Evolutionary conservation across 30 jellyfish, hydroid and myxozoan genomes (phyloP).

Genomic region (Hydractinia symbiolongicarpus): DNA sequence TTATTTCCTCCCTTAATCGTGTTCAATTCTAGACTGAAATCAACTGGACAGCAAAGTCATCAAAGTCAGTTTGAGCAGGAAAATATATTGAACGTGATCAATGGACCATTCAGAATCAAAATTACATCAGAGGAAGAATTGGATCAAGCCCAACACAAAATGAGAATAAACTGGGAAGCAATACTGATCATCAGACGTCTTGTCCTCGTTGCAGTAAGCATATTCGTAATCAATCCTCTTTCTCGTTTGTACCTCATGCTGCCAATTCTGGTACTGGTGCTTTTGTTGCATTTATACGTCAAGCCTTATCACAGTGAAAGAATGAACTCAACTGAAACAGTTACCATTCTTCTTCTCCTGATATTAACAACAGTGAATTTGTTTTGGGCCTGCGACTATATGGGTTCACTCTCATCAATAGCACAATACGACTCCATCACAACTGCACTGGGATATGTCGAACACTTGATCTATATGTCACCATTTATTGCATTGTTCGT

Average conservation of each 20-base stretch:
- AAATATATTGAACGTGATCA: background rate
- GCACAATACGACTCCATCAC: background rate
- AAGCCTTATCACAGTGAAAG: conserved; percentile 2
- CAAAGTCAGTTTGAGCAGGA: background rate
- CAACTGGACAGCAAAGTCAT: background rate
- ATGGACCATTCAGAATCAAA: background rate
- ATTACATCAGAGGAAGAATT: background rate
- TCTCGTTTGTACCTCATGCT: background rate
- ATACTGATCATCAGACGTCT: background rate
- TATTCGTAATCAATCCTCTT: conserved; percentile 4
- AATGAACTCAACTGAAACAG: background rate
- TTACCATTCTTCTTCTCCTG: background rate
- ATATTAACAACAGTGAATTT: background rate
- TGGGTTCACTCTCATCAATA: background rate
- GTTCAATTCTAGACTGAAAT: background rate
- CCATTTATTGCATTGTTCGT: background rate
- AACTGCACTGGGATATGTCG: background rate
- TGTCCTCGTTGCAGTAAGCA: background rate
- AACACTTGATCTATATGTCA: background rate
- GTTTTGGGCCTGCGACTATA: conserved; percentile 5
- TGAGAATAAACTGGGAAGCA: conserved; percentile 6
- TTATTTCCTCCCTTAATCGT: background rate
- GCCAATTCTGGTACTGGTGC: background rate
- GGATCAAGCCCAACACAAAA: background rate
- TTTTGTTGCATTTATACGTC: background rate